Evolutionary conservation across 2,113 vertebrate genomes (phyloP).

Genomic region (Caloenas nicobarica): DNA sequence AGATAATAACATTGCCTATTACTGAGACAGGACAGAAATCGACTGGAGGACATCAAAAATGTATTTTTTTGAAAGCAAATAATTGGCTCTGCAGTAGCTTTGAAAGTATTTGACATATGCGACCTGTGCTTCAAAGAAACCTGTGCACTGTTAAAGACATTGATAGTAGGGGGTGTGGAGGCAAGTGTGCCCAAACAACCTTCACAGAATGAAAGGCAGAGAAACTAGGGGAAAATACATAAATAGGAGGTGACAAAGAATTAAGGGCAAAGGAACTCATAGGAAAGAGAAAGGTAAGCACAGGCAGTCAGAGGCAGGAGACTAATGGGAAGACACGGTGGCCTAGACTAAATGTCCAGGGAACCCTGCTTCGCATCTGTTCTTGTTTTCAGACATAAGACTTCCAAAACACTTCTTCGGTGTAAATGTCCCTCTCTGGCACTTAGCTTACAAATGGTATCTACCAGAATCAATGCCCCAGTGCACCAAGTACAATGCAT

Average conservation of each 20-base stretch:
- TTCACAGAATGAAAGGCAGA: background rate
- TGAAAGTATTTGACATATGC: background rate
- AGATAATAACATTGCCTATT: background rate
- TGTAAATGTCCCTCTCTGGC: background rate
- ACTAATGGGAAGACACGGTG: background rate
- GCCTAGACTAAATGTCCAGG: background rate
- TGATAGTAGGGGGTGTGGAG: background rate
- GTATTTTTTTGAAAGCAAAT: background rate
- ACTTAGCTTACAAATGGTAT: background rate
- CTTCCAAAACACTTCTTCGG: background rate
- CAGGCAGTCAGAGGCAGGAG: background rate
- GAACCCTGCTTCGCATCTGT: background rate
- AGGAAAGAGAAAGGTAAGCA: background rate
- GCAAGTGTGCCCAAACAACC: background rate
- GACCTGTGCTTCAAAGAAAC: background rate
- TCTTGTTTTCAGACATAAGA: background rate
- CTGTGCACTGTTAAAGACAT: background rate
- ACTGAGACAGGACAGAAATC: background rate
- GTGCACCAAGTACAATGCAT: background rate
- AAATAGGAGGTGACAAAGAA: background rate
- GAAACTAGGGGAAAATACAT: background rate
- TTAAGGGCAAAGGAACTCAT: background rate
- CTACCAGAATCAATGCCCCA: background rate
- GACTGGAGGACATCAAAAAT: background rate
- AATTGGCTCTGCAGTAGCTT: background rate